Evolutionary conservation across 2,888 invertebrate species (phyloP), one percentile per base, ranked within the genome.

Genomic region (Hirtodrosophila confusa): DNA sequence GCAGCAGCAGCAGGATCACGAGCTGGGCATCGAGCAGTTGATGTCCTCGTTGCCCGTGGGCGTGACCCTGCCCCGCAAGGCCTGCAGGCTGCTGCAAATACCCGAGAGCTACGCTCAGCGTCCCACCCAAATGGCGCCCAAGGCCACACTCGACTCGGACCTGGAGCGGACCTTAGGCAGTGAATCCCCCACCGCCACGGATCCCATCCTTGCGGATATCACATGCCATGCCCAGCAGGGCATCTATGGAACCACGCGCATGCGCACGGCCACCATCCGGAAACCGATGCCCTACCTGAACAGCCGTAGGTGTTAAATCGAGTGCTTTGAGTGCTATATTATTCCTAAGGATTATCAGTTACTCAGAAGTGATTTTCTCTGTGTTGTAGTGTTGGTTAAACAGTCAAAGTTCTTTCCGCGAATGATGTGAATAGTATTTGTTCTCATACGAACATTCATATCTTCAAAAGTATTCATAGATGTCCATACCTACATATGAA

Each of bases 21-120:
- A 64, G 9, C 57, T 75, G 54, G 80, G 69, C 63, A 90, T 90
- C 54, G 88, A 89, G 57, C 75, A 78, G 33, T 51, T 90, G 41
- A 90, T 90, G 89, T 90, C 90, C 37, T 69, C 84, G 3, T 62
- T 90, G 31, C 91, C 91, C 0, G 44, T 86, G 48, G 89, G 86
- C 27, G 76, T 80, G 0, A 61, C 77, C 2, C 69, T 90, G 40
- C 90, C 90, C 0, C 83, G 87, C 6, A 91, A 90, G 61, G 90
- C 91, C 3, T 91, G 91, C 50, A 89, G 90, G 56, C 62, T 90
- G 17, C 60, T 90, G 9, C 90, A 90, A 73, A 91, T 90, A 73
- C 90, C 90, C 10, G 89, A 90, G 36, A 84, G 66, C 29, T 89
- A 84, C 60, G 80, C 80, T 33, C 60, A 60, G 33, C 27, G 27